phyloP scores from a whole-genome alignment of 1,140 invertebrate species.

The Drosophila asahinai region DNA sequence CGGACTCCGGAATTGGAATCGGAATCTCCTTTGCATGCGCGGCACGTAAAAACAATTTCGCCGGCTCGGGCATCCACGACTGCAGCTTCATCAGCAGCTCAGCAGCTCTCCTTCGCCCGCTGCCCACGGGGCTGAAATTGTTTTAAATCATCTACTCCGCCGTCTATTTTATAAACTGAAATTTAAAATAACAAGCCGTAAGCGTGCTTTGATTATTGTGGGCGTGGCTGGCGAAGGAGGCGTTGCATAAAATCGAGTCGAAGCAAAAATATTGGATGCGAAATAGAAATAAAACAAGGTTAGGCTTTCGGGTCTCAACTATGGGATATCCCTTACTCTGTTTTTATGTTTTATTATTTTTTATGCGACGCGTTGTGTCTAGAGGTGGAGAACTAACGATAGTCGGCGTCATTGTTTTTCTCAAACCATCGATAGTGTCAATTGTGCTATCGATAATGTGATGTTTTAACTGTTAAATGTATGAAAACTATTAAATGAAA shows the following conservation, averaged over 20 bases:
- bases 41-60: constrained; percentile 73
- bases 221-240: constrained; percentile 22
- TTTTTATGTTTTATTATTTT: no score
- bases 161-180: constrained; percentile 67
- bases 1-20: not conserved
- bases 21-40: constrained; percentile 43
- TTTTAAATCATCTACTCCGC: constrained; percentile 66
- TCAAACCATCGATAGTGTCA: no score
- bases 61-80: constrained; percentile 25
- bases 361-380: no score
- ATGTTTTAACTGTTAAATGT: no score
- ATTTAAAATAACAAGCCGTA: constrained; percentile 72
- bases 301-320: not conserved
- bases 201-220: constrained; percentile 68
- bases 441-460: no score
- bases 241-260: constrained; percentile 5
- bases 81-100: constrained; percentile 42
- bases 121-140: constrained; percentile 39
- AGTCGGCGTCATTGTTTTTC: no score
- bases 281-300: constrained; percentile 15
- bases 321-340: not conserved
- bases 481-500: no score
- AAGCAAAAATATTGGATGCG: constrained; percentile 1
- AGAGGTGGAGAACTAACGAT: no score
- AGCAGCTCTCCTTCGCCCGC: not conserved